phyloP scores from a whole-genome alignment of 2,113 vertebrate species.

The Tachysurus fulvidraco region DNA sequence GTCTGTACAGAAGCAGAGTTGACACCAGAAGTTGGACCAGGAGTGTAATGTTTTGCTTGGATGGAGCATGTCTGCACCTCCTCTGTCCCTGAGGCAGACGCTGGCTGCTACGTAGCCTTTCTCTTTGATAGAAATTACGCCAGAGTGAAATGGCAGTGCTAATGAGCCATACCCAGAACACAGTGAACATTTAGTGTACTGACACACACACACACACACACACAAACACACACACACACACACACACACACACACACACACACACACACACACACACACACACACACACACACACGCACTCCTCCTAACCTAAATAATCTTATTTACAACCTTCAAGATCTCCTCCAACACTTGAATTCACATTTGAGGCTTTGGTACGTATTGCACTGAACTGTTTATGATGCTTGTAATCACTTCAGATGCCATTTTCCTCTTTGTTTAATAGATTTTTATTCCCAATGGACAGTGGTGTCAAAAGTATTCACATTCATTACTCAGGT shows the following conservation, averaged over 20 bases:
- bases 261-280: no score
- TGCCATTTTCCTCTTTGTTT: slow-evolving; percentile 32
- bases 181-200: slow-evolving; percentile 20
- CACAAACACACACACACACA: slow-evolving; percentile 16
- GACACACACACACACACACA: background rate
- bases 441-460: slow-evolving; percentile 36
- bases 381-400: background rate
- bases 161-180: slow-evolving; percentile 44
- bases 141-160: slow-evolving; percentile 42
- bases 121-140: slow-evolving; percentile 15
- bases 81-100: slow-evolving; percentile 29
- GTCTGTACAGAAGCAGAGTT: background rate
- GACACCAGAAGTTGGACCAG: background rate
- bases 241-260: background rate
- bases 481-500: no score
- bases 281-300: slow-evolving; percentile 28
- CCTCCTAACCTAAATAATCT: slow-evolving; percentile 23
- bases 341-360: slow-evolving; percentile 20
- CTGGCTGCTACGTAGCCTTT: slow-evolving; percentile 5
- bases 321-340: slow-evolving; percentile 10
- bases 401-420: slow-evolving; percentile 17
- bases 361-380: background rate
- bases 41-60: background rate
- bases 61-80: background rate
- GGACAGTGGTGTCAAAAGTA: no score